Conservation (phyloP, 1,140 invertebrate genomes). For the Tenebrio molitor region DNA sequence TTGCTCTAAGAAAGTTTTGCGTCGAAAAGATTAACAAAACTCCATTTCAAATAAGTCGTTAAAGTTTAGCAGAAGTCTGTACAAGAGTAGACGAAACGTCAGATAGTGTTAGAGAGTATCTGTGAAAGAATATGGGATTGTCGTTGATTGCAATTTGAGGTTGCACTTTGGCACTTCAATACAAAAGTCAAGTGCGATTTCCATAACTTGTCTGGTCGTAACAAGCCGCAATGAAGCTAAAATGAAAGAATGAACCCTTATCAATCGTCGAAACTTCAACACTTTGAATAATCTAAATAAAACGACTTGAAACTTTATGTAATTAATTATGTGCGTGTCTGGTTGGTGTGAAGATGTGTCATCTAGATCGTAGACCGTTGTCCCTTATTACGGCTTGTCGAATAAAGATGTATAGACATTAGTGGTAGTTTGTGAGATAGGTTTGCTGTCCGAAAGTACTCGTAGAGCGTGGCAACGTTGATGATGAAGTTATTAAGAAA, state of each 20-base stretch:
- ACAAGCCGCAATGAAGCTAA: too few species aligned
- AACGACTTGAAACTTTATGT: slow-evolving; percentile 8
- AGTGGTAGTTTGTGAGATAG: slow-evolving; percentile 22
- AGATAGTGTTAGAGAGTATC: neutral
- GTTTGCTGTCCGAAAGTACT: neutral
- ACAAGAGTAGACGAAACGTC: slow-evolving; percentile 11
- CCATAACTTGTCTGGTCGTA: too few species aligned
- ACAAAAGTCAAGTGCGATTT: too few species aligned
- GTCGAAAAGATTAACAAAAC: slow-evolving; percentile 6
- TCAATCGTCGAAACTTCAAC: neutral
- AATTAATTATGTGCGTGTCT: slow-evolving; percentile 15
- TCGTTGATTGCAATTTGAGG: too few species aligned
- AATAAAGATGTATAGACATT: slow-evolving; percentile 32
- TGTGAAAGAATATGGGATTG: too few species aligned
- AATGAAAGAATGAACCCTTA: too few species aligned
- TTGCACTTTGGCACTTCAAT: too few species aligned
- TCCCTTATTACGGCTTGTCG: slow-evolving; percentile 25
- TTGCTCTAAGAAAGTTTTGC: neutral
- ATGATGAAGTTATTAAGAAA: slow-evolving; percentile 33
- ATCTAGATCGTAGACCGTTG: slow-evolving; percentile 12
- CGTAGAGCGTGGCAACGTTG: neutral
- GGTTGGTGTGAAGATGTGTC: slow-evolving; percentile 2
- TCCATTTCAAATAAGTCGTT: slow-evolving; percentile 6
- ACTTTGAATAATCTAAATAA: slow-evolving; percentile 12
- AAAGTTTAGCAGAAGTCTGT: neutral